Evolutionary conservation across 2,113 vertebrate genomes (phyloP), one percentile per base, ranked within the genome.

Genomic region (Hemiscyllium ocellatum): DNA sequence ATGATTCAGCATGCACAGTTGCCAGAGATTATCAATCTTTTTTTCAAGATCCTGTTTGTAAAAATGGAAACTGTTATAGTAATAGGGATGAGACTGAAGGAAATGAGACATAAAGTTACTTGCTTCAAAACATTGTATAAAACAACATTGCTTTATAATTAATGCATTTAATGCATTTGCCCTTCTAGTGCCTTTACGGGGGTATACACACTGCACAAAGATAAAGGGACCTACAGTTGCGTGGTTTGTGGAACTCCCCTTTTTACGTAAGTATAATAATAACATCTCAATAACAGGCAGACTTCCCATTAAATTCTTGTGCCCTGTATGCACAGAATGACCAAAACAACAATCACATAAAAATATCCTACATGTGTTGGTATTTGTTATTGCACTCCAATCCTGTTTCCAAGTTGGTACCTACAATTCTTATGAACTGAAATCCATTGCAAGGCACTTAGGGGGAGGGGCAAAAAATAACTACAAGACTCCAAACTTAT

Each of bases 181-280:
- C 78, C 85, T 97, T 96, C 96, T 96, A 99, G 99, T 97, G 98
- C 99, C 96, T 99, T 99, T 97, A 97, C 98, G 87, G 99, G 99
- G 96, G 98, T 98, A 96, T 98, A 98, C 90, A 98, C 97, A 7
- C 96, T 98, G 96, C 97, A 98, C 94, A 99, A 98, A 97, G 98
- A 98, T 87, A 97, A 98, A 76, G 99, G 99, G 95, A 98, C 97
- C 95, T 99, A 99, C 97, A 97, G 97, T 22, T 99, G 99, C 97
- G 98, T 99, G 78, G 99, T 99, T 96, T 99, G 99, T 95, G 98
- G 98, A 68, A 96, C 98, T 56, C 97, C 97, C 83, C 97, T 99
- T 95, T 99, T 99, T 97, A 98, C 97, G 99, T 99, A 97, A 98
- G 98, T 98, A 96, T 96, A 65, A 96, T 95, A 70, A 93, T 96